Conservation (phyloP, 2,113 vertebrate genomes). For the Gobio gobio region DNA sequence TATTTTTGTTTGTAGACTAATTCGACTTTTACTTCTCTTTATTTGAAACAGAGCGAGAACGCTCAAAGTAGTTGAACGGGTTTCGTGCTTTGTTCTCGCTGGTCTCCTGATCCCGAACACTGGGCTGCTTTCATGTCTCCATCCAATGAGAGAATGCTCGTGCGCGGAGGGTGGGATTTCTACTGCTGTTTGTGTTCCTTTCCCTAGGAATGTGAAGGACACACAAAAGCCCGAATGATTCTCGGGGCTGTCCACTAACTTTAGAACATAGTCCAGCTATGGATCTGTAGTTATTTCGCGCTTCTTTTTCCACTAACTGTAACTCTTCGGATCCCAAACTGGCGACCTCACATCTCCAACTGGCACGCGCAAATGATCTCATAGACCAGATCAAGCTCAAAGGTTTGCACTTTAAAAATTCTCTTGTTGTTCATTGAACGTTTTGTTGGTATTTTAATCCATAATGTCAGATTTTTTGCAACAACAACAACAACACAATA, state of each 20-base stretch:
- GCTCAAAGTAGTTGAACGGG: constrained; percentile 4
- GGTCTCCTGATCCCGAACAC: constrained; percentile 63
- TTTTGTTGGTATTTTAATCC: neutral
- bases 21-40: neutral
- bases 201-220: constrained; percentile 40
- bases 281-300: constrained; percentile 43
- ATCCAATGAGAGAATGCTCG: constrained; percentile 60
- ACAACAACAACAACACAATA: neutral
- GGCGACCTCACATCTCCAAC: constrained; percentile 45
- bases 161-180: constrained; percentile 61
- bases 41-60: neutral
- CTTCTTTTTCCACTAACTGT: neutral
- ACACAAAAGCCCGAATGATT: constrained; percentile 10
- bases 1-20: no score
- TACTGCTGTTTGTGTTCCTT: constrained; percentile 51
- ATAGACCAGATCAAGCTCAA: constrained; percentile 57
- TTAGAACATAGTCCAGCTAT: constrained; percentile 26
- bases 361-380: constrained; percentile 56
- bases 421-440: neutral
- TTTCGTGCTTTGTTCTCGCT: constrained; percentile 47
- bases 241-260: constrained; percentile 8
- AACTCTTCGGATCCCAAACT: constrained; percentile 46
- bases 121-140: constrained; percentile 60
- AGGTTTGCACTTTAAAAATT: constrained; percentile 57
- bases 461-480: neutral